phyloP scores from a whole-genome alignment of 2,797 vertebrate species.

The Micromesistius poutassou region DNA sequence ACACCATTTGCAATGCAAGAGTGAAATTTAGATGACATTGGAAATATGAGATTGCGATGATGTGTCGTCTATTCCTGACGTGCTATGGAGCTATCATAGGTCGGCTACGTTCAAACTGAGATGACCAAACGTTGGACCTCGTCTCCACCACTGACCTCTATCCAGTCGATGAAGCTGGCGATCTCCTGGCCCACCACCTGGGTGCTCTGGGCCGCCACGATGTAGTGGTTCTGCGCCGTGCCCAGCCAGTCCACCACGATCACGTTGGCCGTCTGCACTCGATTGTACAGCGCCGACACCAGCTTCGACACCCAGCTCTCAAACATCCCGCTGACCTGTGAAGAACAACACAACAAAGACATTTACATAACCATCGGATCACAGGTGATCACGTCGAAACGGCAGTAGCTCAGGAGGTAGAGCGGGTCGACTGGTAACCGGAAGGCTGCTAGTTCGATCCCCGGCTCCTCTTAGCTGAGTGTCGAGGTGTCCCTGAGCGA shows the following conservation, averaged over 20 bases:
- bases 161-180: constrained; percentile 76
- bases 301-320: constrained; percentile 78
- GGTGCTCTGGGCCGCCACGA: constrained; percentile 75
- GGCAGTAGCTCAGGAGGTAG: too few relatives aligned
- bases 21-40: not conserved
- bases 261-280: constrained; percentile 73
- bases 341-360: not conserved
- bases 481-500: too few relatives aligned
- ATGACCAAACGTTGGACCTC: not conserved
- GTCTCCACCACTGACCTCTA: constrained; percentile 68
- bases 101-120: not conserved
- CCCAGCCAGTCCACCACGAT: constrained; percentile 79
- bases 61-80: not conserved
- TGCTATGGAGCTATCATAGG: not conserved
- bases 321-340: constrained; percentile 76
- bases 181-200: constrained; percentile 72
- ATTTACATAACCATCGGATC: not conserved
- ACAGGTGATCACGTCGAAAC: not conserved
- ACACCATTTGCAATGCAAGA: not conserved
- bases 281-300: constrained; percentile 71
- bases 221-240: constrained; percentile 76
- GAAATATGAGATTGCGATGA: not conserved
- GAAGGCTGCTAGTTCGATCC: too few relatives aligned
- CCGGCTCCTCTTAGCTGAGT: too few relatives aligned
- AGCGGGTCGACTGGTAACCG: too few relatives aligned